A percentile compares a stretch with the other conserved stretches of the same genome.
Conservation (phyloP, 1,140 invertebrate species). For the Holcopasites calliopsidis region DNA sequence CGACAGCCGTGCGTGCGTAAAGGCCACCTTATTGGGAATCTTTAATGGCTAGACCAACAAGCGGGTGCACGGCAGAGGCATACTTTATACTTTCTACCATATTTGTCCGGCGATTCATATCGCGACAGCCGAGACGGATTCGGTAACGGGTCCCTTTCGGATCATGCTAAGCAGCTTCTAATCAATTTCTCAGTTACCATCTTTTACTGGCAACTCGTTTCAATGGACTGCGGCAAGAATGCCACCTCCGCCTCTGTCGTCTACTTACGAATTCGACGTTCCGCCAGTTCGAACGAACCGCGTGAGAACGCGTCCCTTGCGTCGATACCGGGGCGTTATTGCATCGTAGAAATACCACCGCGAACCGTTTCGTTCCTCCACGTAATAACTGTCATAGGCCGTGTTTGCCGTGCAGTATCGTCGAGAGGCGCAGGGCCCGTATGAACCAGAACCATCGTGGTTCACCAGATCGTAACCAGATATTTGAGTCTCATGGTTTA, state of each 20-base stretch:
- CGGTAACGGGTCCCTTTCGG: slow-evolving; percentile 20
- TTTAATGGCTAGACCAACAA: slow-evolving; percentile 38
- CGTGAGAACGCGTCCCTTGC: slow-evolving; percentile 3
- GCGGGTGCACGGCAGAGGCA: not conserved
- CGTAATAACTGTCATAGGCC: slow-evolving; percentile 43
- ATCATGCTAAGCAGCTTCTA: not conserved
- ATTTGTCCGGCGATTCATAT: slow-evolving; percentile 37
- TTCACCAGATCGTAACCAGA: slow-evolving; percentile 34
- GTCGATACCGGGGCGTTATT: slow-evolving; percentile 3
- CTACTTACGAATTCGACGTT: not conserved
- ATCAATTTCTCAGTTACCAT: not conserved
- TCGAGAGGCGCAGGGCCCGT: not conserved
- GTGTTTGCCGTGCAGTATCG: not conserved
- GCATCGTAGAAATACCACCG: slow-evolving; percentile 21
- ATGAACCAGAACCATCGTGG: not conserved
- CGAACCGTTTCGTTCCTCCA: slow-evolving; percentile 10
- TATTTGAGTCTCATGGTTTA: slow-evolving; percentile 34
- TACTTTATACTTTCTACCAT: slow-evolving; percentile 27
- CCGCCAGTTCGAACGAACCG: not conserved
- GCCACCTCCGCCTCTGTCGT: too few species aligned
- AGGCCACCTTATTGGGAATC: slow-evolving; percentile 40
- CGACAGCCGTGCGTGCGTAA: slow-evolving; percentile 31
- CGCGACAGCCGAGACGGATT: slow-evolving; percentile 12
- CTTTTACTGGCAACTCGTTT: not conserved
- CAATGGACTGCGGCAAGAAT: too few species aligned